Evolutionary conservation across 1,140 invertebrate species (phyloP).

Genomic region (Limonius californicus): DNA sequence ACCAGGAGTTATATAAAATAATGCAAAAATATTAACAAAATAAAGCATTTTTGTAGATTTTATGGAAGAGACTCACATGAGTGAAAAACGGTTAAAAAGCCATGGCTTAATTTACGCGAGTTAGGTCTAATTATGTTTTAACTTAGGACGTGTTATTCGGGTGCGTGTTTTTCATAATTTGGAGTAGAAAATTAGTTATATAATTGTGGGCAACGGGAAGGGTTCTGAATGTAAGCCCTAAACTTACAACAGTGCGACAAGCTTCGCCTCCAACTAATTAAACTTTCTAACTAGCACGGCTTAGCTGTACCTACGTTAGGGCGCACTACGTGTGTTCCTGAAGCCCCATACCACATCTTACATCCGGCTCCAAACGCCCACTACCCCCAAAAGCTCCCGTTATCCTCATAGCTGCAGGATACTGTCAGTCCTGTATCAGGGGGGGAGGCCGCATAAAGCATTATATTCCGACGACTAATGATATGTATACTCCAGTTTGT

Average conservation of each 20-base stretch:
- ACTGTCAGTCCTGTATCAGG: slow-evolving; percentile 30
- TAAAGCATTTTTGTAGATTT: too few relatives aligned
- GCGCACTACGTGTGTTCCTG: slow-evolving; percentile 31
- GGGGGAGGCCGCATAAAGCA: background rate
- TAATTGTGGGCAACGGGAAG: background rate
- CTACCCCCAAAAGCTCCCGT: slow-evolving; percentile 22
- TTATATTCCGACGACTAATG: slow-evolving; percentile 22
- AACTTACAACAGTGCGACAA: slow-evolving; percentile 33
- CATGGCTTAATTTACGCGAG: too few relatives aligned
- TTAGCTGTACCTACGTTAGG: slow-evolving; percentile 31
- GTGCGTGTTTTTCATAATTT: background rate
- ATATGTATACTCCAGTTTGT: slow-evolving; percentile 19
- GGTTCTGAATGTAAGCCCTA: slow-evolving; percentile 24
- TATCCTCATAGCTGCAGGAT: slow-evolving; percentile 37
- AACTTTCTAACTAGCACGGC: slow-evolving; percentile 39
- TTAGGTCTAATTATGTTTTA: too few relatives aligned
- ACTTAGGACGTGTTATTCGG: too few relatives aligned
- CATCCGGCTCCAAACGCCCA: slow-evolving; percentile 9
- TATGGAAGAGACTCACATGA: too few relatives aligned
- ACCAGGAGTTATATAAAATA: too few relatives aligned
- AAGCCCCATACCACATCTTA: slow-evolving; percentile 21
- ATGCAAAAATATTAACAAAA: too few relatives aligned
- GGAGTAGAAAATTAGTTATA: background rate
- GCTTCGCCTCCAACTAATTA: slow-evolving; percentile 37
- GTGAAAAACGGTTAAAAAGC: too few relatives aligned